These are phyloP conservation scores for Brachyistius frenatus DNA, from an alignment of 2,113 vertebrate genomes.

Conservation along the genomic window DNA sequence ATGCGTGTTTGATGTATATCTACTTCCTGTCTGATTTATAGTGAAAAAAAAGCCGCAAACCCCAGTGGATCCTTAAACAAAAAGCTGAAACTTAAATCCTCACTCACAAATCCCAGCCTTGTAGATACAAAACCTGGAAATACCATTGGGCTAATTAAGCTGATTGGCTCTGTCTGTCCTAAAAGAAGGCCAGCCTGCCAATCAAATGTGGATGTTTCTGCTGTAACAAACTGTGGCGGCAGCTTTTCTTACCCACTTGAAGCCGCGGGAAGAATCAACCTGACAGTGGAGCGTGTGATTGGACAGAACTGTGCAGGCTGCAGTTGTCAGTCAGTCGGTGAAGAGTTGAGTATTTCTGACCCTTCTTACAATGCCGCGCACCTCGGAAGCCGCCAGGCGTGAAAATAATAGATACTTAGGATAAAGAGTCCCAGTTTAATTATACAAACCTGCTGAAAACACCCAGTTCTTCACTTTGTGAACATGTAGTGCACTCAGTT, in stretches of 20 bases:
- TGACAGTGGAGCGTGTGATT: constrained; percentile 81
- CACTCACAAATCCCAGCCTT: constrained; percentile 72
- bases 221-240: constrained; percentile 63
- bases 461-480: constrained; percentile 51
- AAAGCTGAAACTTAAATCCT: constrained; percentile 66
- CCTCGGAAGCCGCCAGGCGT: constrained; percentile 66
- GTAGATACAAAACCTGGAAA: constrained; percentile 76
- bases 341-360: constrained; percentile 76
- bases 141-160: constrained; percentile 75
- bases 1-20: constrained; percentile 46
- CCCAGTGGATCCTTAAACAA: constrained; percentile 65
- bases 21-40: constrained; percentile 48
- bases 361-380: constrained; percentile 53
- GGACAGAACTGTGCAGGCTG: constrained; percentile 74
- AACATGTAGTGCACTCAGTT: constrained; percentile 37
- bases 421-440: constrained; percentile 76
- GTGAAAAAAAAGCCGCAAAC: constrained; percentile 52
- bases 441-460: constrained; percentile 69
- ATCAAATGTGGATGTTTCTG: constrained; percentile 74
- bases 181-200: constrained; percentile 73
- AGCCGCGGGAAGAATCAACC: constrained; percentile 67
- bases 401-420: constrained; percentile 80
- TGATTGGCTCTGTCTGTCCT: constrained; percentile 78
- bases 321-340: constrained; percentile 78
- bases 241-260: constrained; percentile 63